phyloP scores from a whole-genome alignment of 53 echinoderm and acorn worm genomes.

The Glandiceps talaboti region DNA sequence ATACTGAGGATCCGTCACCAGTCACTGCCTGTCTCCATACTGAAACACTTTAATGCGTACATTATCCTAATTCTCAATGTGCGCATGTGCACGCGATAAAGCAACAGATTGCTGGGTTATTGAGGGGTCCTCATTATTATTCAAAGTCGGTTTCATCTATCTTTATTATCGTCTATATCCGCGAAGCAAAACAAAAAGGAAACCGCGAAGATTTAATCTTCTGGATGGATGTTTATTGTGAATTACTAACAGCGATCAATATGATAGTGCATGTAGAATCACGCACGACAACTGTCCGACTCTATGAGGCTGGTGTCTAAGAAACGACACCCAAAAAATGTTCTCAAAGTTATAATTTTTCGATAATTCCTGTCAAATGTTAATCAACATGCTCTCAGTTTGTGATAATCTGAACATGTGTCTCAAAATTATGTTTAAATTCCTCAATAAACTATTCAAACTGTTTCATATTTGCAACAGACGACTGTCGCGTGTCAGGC shows the following conservation, averaged over 20 bases:
- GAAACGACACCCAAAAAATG: no score
- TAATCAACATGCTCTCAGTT: no score
- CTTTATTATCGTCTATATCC: neutral
- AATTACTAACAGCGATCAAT: neutral
- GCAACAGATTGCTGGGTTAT: neutral
- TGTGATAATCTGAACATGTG: neutral
- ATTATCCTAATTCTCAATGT: no score
- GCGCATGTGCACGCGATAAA: neutral
- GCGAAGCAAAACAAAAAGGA: neutral
- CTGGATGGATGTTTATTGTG: neutral
- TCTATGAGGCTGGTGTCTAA: no score
- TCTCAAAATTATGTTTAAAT: neutral
- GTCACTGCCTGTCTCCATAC: no score
- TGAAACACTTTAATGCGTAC: no score
- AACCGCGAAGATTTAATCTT: neutral
- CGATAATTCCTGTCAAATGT: no score
- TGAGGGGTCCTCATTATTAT: neutral
- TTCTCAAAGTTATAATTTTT: no score
- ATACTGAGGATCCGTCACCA: no score
- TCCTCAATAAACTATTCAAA: neutral
- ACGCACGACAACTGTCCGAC: no score
- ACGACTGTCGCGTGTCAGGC: neutral
- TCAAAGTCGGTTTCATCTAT: neutral
- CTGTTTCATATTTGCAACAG: neutral
- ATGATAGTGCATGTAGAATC: no score